Base-by-base conservation (phyloP, 30 jellyfish, hydroid and myxozoan species). In the Turritopsis dohrnii region DNA sequence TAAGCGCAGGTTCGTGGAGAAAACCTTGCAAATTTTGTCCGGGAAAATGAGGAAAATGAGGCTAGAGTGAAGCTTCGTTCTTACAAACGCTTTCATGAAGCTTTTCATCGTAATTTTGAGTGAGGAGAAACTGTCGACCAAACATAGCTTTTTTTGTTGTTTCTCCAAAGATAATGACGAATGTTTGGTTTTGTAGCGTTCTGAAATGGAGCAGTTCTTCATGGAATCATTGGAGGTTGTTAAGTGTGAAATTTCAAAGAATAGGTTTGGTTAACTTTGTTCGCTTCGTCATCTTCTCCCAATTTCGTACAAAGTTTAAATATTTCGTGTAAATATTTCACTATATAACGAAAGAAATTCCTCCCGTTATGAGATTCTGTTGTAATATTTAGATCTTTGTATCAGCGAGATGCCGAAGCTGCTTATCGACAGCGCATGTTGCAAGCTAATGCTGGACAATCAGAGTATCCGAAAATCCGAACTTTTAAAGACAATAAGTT, bases 371-470 rank as follows among this genome's bases (percentile, higher is more conserved):
- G 66, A 18, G 19, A 76, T n/a, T n/a, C n/a, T n/a, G n/a, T n/a
- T n/a, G n/a, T n/a, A n/a, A n/a, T n/a, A n/a, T 81, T 4, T 65
- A 93, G 98, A 52, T 71, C 83, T 8, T 96, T 84, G 69, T 93
- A 88, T 83, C 88, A 80, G 54, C 88, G 88, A 73, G 98, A 88
- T 25, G 96, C 98, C 0, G 92, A 93, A 74, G 85, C 81, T 13
- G 75, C 83, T 74, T 93, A 93, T 52, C 85, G 83, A 27, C 80
- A 75, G 76, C 96, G 83, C 53, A 88, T 93, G 98, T 69, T 85
- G 22, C 93, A 89, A 17, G 98, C 98, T 76, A 96, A 93, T 66
- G 93, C 96, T 22, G 96, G 96, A 0, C 84, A 88, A 69, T 84
- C 95, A 1, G 98, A 88, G 29, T 93, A 84, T 74, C 98, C 98